Evolutionary conservation across 1,140 invertebrate genomes (phyloP).

Genomic region (Ips nitidus): DNA sequence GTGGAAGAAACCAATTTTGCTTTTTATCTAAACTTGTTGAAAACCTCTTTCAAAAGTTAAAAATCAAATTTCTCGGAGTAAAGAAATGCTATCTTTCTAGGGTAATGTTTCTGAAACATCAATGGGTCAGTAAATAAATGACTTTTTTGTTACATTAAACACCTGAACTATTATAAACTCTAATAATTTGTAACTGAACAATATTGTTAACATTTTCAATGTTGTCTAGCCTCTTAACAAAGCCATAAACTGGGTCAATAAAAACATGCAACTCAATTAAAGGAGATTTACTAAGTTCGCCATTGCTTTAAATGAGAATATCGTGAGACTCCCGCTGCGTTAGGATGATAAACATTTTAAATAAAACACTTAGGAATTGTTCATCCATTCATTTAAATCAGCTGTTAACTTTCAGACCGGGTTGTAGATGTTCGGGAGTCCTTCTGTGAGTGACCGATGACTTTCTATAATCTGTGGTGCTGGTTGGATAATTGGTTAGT

Average conservation of each 20-base stretch:
- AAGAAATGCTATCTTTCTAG: too few relatives aligned
- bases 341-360: constrained; percentile 18
- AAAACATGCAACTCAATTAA: constrained; percentile 11
- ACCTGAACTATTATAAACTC: not conserved
- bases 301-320: constrained; percentile 14
- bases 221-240: not conserved
- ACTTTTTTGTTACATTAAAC: not conserved
- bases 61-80: too few relatives aligned
- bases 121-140: not conserved
- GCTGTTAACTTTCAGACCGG: not conserved
- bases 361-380: constrained; percentile 19
- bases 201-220: not conserved
- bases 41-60: too few relatives aligned
- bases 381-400: constrained; percentile 6
- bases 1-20: too few relatives aligned
- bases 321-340: constrained; percentile 18
- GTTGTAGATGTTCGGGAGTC: not conserved
- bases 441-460: too few relatives aligned
- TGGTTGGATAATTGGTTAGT: too few relatives aligned
- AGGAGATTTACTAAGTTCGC: constrained; percentile 3
- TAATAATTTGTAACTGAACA: not conserved
- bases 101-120: too few relatives aligned
- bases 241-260: not conserved
- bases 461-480: too few relatives aligned
- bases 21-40: too few relatives aligned